phyloP scores from a whole-genome alignment of 2,888 invertebrate genomes.

The Anagyrus pseudococci region DNA sequence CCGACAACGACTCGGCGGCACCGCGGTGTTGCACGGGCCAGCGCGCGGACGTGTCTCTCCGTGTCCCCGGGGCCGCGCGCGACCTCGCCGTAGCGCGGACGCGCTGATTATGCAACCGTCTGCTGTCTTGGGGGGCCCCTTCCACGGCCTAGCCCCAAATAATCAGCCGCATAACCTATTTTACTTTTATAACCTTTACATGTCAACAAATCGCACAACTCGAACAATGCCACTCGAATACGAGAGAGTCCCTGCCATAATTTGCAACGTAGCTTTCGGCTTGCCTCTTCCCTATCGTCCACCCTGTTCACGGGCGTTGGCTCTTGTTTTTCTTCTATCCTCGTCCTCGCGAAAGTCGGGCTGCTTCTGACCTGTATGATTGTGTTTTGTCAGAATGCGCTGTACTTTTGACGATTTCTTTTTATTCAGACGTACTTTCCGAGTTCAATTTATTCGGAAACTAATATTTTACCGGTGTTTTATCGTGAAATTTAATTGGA shows the following conservation, averaged over 20 bases:
- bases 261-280: too few species aligned
- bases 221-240: too few species aligned
- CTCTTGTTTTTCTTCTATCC: not conserved
- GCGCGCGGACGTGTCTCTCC: not conserved
- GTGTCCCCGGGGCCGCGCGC: too few species aligned
- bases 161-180: slow-evolving; percentile 38
- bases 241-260: too few species aligned
- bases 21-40: slow-evolving; percentile 25
- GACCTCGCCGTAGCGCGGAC: slow-evolving; percentile 12
- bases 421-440: too few species aligned
- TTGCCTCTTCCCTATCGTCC: not conserved
- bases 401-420: too few species aligned
- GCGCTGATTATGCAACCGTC: slow-evolving; percentile 30
- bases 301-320: not conserved
- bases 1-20: slow-evolving; percentile 7
- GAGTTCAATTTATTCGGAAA: too few species aligned
- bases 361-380: slow-evolving; percentile 9
- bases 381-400: slow-evolving; percentile 33
- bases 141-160: too few species aligned
- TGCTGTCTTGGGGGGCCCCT: not conserved
- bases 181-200: slow-evolving; percentile 38
- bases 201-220: slow-evolving; percentile 32
- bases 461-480: too few species aligned
- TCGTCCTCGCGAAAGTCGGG: too few species aligned
- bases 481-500: too few species aligned